These are phyloP conservation scores for Oxygymnocypris stewartii DNA, from an alignment of 2,113 vertebrate genomes.

Conservation along the genomic window DNA sequence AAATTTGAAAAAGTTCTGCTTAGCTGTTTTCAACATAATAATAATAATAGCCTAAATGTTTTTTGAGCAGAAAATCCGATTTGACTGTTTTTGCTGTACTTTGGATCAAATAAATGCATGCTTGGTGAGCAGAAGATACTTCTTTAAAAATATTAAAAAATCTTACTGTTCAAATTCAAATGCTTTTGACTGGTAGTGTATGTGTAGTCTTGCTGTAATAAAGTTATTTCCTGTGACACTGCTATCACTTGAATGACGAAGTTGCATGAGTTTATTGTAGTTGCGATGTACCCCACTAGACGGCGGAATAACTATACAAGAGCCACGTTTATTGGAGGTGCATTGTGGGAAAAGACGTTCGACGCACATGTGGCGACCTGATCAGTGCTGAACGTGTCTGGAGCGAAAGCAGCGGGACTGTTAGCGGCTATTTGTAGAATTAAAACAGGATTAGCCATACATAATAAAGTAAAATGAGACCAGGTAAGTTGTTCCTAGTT, in stretches of 20 bases:
- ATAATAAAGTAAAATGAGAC: slow-evolving; percentile 24
- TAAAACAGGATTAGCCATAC: neutral
- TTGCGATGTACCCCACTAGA: slow-evolving; percentile 1
- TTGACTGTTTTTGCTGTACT: too few relatives aligned
- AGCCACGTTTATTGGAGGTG: neutral
- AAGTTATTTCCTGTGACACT: too few relatives aligned
- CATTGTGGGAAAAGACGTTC: slow-evolving; percentile 33
- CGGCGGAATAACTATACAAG: neutral
- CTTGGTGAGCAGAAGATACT: too few relatives aligned
- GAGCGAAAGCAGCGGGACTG: neutral
- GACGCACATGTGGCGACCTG: slow-evolving; percentile 32
- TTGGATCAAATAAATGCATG: too few relatives aligned
- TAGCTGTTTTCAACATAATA: too few relatives aligned
- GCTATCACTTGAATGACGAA: neutral
- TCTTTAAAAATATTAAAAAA: too few relatives aligned
- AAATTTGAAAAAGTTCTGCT: too few relatives aligned
- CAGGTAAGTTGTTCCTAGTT: slow-evolving; percentile 12
- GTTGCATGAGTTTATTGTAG: neutral
- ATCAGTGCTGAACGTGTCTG: neutral
- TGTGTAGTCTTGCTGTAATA: too few relatives aligned
- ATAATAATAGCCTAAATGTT: too few relatives aligned
- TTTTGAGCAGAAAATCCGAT: too few relatives aligned
- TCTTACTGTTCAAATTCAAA: too few relatives aligned
- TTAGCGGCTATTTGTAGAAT: neutral
- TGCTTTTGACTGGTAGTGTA: too few relatives aligned